These are phyloP conservation scores for Rhagonycha lutea DNA, from an alignment of 2,888 invertebrate species.

Conservation along the genomic window DNA sequence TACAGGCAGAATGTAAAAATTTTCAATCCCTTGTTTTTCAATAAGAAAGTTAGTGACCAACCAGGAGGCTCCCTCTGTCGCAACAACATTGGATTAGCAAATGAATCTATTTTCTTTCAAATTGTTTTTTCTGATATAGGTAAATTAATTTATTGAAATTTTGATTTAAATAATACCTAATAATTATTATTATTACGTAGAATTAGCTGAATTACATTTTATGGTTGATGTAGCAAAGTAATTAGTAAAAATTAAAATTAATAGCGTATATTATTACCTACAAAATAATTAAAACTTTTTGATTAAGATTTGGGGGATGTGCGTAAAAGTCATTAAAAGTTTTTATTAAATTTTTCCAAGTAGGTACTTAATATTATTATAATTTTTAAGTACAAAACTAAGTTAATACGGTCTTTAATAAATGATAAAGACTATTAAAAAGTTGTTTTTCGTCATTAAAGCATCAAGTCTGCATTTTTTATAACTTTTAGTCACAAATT, in stretches of 20 bases:
- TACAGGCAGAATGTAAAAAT: too few relatives aligned
- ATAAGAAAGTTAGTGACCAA: too few relatives aligned
- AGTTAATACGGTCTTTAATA: background rate
- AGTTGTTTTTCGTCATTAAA: background rate
- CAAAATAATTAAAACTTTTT: background rate
- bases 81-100: background rate
- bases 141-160: background rate
- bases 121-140: background rate
- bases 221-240: background rate
- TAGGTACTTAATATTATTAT: background rate
- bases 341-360: background rate
- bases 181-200: too few relatives aligned
- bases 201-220: background rate
- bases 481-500: background rate
- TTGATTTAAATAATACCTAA: background rate
- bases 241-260: background rate
- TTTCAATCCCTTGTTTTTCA: too few relatives aligned
- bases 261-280: background rate
- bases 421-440: background rate
- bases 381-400: background rate
- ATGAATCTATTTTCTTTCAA: background rate
- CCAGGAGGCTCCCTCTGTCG: background rate
- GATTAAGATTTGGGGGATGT: background rate
- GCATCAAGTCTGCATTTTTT: background rate
- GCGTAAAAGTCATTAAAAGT: background rate